Base-by-base conservation (phyloP, 92 coral and sea anemone species). In the Bergia sp. region DNA sequence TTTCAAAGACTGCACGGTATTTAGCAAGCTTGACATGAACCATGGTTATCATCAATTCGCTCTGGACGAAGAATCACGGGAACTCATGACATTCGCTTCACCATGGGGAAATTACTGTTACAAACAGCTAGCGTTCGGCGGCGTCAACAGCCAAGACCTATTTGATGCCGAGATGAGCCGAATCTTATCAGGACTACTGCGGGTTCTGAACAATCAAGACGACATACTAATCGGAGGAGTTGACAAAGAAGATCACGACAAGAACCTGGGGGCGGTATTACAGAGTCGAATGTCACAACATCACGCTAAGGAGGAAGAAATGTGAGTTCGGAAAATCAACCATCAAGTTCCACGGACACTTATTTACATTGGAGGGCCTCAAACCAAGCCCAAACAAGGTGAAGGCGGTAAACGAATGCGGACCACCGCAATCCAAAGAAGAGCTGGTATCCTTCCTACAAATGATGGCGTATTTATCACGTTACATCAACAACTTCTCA, bases 61-160 rank as follows among this genome's bases (percentile, higher is more conserved):
- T 2, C 85, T 88, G 3, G 79, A 88, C 66, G 67, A 61, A 79
- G 90, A 90, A 50, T 90, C 91, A 55, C 15, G 90, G 23, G 73
- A 90, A 49, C 72, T 21, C 4, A 82, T 55, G 88, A 82, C 88
- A 61, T 88, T 88, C 55, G 74, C 91, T 3, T 71, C 83, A 40
- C 91, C 91, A 74, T 77, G 86, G 89, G 89, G 90, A 10, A 77
- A 91, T 44, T 92, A 92, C 79, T 43, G 90, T 39, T 91, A 89
- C 94, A 84, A 91, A 41, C 89, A 84, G 20, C 86, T 88, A 29
- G 91, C 87, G n/a, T 91, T 49, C 55, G 92, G 92, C 12, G 82
- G 94, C n/a, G 9, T 92, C 23, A 92, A 89, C 86, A 89, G 94
- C 85, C 94, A 92, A 64, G 95, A 92, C 29, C 88, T 90, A 40